Percentiles rank a stretch among this genome's conserved stretches.
Evolutionary conservation across 2,797 vertebrate species (phyloP).

Genomic region (Pelobates cultripes): DNA sequence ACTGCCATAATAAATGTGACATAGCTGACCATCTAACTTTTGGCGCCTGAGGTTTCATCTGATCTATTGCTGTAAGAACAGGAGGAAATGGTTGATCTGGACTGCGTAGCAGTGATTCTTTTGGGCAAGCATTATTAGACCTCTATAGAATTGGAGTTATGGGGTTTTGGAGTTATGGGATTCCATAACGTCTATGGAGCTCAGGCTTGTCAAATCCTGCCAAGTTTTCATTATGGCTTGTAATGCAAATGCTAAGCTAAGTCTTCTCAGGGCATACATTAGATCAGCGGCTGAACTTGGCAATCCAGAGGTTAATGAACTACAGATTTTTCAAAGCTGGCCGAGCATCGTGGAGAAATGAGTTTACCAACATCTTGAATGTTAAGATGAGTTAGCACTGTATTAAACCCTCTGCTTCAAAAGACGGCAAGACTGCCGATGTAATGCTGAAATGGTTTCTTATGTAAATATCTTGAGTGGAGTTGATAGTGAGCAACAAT

Average conservation of each 20-base stretch:
- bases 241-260: not conserved
- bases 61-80: slow-evolving; percentile 3
- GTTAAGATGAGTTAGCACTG: too few species aligned
- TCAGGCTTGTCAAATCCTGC: not conserved
- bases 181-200: not conserved
- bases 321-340: too few species aligned
- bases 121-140: not conserved
- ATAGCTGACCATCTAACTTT: not conserved
- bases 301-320: too few species aligned
- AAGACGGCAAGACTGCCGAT: too few species aligned
- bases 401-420: too few species aligned
- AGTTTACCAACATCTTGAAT: too few species aligned
- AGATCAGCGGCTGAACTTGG: too few species aligned
- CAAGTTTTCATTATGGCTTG: not conserved
- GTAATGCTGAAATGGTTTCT: too few species aligned
- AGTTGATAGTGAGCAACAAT: too few species aligned
- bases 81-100: slow-evolving; percentile 18
- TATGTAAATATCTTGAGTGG: too few species aligned
- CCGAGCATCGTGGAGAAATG: too few species aligned
- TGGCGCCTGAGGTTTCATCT: slow-evolving; percentile 17
- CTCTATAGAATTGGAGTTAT: not conserved
- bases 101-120: not conserved
- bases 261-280: not conserved
- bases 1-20: slow-evolving; percentile 21
- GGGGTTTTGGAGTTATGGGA: not conserved